Evolutionary conservation across 2,797 vertebrate genomes (phyloP), one percentile per base, ranked within the genome.

Genomic region (Heliangelus exortis): DNA sequence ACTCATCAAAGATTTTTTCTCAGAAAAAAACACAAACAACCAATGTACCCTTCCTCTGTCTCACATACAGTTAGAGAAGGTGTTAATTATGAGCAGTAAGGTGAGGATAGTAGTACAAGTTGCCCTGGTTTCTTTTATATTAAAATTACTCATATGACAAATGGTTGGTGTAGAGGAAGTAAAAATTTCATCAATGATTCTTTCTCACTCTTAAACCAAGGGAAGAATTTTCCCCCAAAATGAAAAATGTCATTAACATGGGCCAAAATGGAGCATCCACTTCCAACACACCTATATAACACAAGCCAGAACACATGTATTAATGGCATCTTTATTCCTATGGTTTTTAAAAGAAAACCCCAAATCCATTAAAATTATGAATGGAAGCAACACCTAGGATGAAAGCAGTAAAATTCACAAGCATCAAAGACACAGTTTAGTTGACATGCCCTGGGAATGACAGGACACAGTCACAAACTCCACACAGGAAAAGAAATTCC

Each of bases 271-370:
- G 12, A 68, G 22, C n/a, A 81, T 81, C 29, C 22, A n/a, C 20
- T 84, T 77, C 15, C 23, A 66, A 79, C 22, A 41, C 2, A 51
- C 34, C 41, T 45, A 47, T 48, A 26, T 18, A 73, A 59, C 55
- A 51, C 25, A 69, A n/a, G 12, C 12, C n/a, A 54, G 26, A 79
- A 29, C 23, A 57, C 14, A 54, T 6, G 9, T 16, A 65, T 61
- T 47, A 82, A 61, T 2, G 2, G 3, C 16, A 69, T 26, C 47
- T 69, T 86, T 31, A 51, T 29, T 36, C 36, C 47, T 55, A 47
- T 0, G 1, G 33, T n/a, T 66, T 86, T 45, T n/a, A 75, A 83
- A 58, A 72, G 15, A 43, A 51, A 47, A 2, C 0, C 1, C 17
- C 8, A 67, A 61, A 62, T 43, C 21, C 51, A 73, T 47, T 84